A percentile compares a stretch with the other conserved stretches of the same genome.
These are phyloP conservation scores for Cuculus canorus DNA, from an alignment of 2,797 vertebrate genomes.

Conservation along the genomic window DNA sequence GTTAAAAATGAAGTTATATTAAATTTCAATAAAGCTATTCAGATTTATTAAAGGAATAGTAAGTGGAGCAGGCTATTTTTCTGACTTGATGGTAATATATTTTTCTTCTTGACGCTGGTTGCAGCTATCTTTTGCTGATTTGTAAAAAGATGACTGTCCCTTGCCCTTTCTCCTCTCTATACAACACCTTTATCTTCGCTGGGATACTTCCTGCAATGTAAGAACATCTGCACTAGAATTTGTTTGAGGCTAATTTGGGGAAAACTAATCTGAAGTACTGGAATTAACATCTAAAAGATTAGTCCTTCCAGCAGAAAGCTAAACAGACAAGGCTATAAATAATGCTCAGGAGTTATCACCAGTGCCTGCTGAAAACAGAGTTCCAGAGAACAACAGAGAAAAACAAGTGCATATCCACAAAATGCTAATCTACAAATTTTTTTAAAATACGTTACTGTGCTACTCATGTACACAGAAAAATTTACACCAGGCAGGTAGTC, in stretches of 20 bases:
- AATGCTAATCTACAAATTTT: neutral
- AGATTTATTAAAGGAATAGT: neutral
- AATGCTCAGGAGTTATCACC: neutral
- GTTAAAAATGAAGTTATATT: neutral
- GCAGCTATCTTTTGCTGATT: constrained; percentile 20
- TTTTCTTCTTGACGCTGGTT: neutral
- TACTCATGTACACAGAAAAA: neutral
- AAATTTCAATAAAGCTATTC: neutral
- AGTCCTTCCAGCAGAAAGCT: neutral
- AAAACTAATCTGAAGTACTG: constrained; percentile 1
- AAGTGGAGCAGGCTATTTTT: neutral
- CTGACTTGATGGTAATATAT: neutral
- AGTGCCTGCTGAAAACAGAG: neutral
- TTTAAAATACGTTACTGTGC: neutral
- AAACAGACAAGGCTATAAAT: constrained; percentile 43
- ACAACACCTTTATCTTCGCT: neutral
- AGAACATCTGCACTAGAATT: neutral
- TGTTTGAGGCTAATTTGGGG: neutral
- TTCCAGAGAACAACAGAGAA: neutral
- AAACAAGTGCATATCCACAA: neutral
- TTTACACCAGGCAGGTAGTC: neutral
- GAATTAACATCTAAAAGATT: neutral
- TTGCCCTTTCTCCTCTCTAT: constrained; percentile 25
- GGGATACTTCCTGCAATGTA: neutral
- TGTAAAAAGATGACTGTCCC: neutral